Evolutionary conservation across 1,140 invertebrate genomes (phyloP).

Genomic region (Trypoxylus dichotomus): DNA sequence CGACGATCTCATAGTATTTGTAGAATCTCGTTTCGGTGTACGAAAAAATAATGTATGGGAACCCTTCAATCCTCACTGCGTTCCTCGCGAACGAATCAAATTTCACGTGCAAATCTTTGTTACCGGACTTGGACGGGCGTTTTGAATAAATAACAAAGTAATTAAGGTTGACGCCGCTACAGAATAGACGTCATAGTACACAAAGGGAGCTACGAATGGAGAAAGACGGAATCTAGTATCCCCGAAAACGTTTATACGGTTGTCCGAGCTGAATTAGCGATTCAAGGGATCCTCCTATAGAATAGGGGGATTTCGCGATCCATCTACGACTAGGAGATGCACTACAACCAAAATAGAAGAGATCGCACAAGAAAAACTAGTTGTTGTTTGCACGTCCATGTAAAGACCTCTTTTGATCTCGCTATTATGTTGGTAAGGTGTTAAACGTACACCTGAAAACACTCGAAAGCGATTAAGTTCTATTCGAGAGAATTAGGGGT

Average conservation of each 20-base stretch:
- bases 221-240: not conserved
- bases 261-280: slow-evolving; percentile 36
- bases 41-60: not conserved
- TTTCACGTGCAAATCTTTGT: slow-evolving; percentile 21
- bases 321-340: slow-evolving; percentile 10
- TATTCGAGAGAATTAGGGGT: slow-evolving; percentile 27
- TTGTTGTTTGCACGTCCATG: slow-evolving; percentile 11
- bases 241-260: slow-evolving; percentile 41
- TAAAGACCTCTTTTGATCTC: slow-evolving; percentile 26
- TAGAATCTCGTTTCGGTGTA: slow-evolving; percentile 6
- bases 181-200: slow-evolving; percentile 7
- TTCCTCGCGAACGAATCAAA: slow-evolving; percentile 6
- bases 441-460: slow-evolving; percentile 42
- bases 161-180: slow-evolving; percentile 22
- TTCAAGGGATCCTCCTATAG: not conserved
- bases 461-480: slow-evolving; percentile 42
- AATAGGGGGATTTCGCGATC: not conserved
- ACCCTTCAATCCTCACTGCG: slow-evolving; percentile 5
- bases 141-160: slow-evolving; percentile 31
- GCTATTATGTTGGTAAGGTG: slow-evolving; percentile 38
- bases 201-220: not conserved
- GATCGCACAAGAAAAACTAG: slow-evolving; percentile 4
- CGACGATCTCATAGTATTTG: not conserved
- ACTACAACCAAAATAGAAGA: not conserved
- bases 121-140: slow-evolving; percentile 15